Base-by-base conservation (phyloP, 1,140 invertebrate species). In the Liolophura sinensis region DNA sequence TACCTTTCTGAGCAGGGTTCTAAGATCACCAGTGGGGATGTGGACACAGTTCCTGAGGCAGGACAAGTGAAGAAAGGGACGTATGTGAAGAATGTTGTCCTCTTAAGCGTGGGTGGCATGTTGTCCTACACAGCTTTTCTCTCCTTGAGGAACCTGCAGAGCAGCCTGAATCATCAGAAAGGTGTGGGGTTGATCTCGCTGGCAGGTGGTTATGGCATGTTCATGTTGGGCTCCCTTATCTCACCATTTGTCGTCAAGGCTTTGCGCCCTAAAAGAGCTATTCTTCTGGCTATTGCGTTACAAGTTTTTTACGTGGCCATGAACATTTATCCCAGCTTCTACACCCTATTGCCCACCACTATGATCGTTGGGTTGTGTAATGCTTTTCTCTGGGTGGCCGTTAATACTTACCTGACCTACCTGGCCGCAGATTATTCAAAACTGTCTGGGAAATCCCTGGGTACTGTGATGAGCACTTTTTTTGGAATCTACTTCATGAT, bases 71-170 rank as follows among this genome's bases (percentile, higher is more conserved):
- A 40, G 31, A 40, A 40, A 40, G 31, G 31, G 31, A 40, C 31
- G 9, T 40, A 78, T 48, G 70, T 63, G 24, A 71, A 68, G 14
- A 78, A 77, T 47, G 55, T 77, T n/a, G 56, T 79, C 27, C 58
- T 68, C 20, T 62, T 78, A 5, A 69, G 76, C 50, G 52, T 78
- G 4, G 56, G 71, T 49, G 71, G 78, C 58, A 68, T 75, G 56
- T 62, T 78, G 1, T 63, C 77, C 24, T 74, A 73, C 65, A 74
- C 72, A 47, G 72, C 80, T 9, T 73, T 73, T 62, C 68, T 70
- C 1, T 75, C 78, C 0, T 60, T 80, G n/a, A 61, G 79, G 11
- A 80, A 79, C 59, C 69, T 82, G 20, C 78, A 81, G 68, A 81
- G 76, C 67, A 82, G 80, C 60, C 47, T 82, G 24, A 77, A 79